A percentile compares a stretch with the other conserved stretches of the same genome.
These are phyloP conservation scores for Bemisia tabaci DNA, from an alignment of 1,140 invertebrate species.

Conservation along the genomic window DNA sequence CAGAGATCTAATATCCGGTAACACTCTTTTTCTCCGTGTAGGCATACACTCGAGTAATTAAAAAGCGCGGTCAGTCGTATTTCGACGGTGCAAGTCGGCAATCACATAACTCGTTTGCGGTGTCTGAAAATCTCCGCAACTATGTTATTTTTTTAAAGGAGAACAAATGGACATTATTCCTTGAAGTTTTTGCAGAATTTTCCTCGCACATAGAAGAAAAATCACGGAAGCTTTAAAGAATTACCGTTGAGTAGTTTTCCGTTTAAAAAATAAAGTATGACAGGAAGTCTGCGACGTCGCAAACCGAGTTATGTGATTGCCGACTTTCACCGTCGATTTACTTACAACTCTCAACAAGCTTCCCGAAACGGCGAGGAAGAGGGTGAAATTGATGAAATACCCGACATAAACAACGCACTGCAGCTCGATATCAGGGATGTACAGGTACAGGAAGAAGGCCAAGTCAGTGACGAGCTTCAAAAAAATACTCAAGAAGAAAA, in stretches of 20 bases:
- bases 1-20: no score
- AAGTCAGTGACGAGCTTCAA: neutral
- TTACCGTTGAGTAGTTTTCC: no score
- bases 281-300: no score
- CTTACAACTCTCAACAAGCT: neutral
- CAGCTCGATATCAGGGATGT: neutral
- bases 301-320: neutral
- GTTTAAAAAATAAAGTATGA: no score
- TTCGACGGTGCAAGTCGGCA: no score
- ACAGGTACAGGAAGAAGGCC: neutral
- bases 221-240: no score
- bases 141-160: neutral
- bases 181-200: neutral
- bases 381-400: neutral
- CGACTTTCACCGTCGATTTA: neutral
- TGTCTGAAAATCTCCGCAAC: no score
- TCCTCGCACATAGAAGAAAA: no score
- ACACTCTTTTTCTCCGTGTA: no score
- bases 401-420: neutral
- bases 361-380: neutral
- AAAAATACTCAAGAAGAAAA: neutral
- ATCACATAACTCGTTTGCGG: no score
- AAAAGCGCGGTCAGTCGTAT: no score
- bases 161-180: neutral
- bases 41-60: no score